Evolutionary conservation across 2,888 invertebrate genomes (phyloP).

Genomic region (Eupithecia abbreviata): DNA sequence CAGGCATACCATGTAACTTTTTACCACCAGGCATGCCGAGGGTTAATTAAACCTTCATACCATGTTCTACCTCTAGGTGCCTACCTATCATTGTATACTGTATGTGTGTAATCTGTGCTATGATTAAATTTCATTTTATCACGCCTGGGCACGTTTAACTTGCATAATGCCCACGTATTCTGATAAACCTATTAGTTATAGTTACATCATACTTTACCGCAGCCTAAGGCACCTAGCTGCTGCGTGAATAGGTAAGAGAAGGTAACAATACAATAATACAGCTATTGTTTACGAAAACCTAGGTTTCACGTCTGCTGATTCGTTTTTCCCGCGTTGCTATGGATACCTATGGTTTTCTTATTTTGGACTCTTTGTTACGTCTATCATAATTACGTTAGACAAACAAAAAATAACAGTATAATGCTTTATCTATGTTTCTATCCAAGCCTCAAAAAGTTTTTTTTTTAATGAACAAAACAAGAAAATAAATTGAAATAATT

Average conservation of each 20-base stretch:
- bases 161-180: constrained; percentile 4
- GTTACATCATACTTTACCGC: neutral
- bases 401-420: too few relatives aligned
- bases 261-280: neutral
- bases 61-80: too few relatives aligned
- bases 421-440: too few relatives aligned
- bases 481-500: too few relatives aligned
- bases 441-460: too few relatives aligned
- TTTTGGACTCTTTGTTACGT: neutral
- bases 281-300: neutral
- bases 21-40: too few relatives aligned
- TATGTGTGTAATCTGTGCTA: too few relatives aligned
- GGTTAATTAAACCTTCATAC: too few relatives aligned
- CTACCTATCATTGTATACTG: too few relatives aligned
- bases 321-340: neutral
- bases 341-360: neutral
- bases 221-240: neutral
- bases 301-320: neutral
- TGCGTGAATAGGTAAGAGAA: neutral
- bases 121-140: constrained; percentile 1
- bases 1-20: too few relatives aligned
- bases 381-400: too few relatives aligned
- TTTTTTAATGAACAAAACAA: too few relatives aligned
- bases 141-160: constrained; percentile 1
- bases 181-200: constrained; percentile 3